Percentiles rank a stretch among this genome's conserved stretches.
Conservation (phyloP, 2,797 vertebrate genomes). For the Falco rusticolus region DNA sequence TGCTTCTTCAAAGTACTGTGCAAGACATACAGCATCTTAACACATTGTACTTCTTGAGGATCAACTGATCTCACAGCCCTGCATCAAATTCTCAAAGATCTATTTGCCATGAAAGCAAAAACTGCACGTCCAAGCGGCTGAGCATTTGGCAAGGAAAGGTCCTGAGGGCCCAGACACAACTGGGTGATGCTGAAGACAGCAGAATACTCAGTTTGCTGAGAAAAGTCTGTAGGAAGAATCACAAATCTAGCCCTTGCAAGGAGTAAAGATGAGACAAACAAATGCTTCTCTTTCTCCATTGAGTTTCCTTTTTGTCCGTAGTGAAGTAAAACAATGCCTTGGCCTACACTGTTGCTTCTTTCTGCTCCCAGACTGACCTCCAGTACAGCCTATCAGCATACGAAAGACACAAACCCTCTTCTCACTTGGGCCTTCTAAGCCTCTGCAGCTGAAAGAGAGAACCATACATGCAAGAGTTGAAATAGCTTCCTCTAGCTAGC, state of each 20-base stretch:
- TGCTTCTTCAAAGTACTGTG: not conserved
- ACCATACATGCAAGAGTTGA: not conserved
- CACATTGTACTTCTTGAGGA: not conserved
- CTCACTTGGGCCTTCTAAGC: not conserved
- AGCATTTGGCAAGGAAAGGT: not conserved
- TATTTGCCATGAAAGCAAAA: not conserved
- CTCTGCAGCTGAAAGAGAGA: conserved; percentile 16
- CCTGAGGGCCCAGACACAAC: not conserved
- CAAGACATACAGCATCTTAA: not conserved
- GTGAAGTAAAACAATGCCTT: not conserved
- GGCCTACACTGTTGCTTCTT: not conserved
- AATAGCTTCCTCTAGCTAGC: not conserved
- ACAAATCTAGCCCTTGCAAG: not conserved
- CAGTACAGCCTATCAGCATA: not conserved
- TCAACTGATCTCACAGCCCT: not conserved
- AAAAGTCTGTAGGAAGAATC: not conserved
- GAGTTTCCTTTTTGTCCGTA: not conserved
- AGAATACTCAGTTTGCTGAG: not conserved
- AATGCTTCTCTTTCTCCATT: not conserved
- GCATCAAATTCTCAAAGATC: not conserved
- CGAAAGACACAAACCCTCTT: not conserved
- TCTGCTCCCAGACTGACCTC: not conserved
- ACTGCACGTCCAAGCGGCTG: not conserved
- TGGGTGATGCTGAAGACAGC: not conserved
- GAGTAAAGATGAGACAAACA: not conserved